These are phyloP conservation scores for Pantala flavescens DNA, from an alignment of 1,140 invertebrate genomes.

Conservation along the genomic window DNA sequence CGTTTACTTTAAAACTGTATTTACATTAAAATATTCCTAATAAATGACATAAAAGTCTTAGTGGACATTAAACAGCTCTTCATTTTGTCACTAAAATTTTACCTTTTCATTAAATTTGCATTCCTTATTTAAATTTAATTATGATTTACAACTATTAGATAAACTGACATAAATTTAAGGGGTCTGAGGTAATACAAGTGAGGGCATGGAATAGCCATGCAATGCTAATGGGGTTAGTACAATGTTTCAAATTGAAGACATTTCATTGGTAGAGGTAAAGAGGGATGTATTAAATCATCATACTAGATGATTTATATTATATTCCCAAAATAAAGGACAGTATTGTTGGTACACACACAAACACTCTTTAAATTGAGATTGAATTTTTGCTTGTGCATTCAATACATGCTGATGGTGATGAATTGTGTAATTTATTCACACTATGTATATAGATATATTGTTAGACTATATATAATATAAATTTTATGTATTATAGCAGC, in stretches of 20 bases:
- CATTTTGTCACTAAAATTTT: not conserved
- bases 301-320: not conserved
- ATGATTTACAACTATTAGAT: not conserved
- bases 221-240: not conserved
- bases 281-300: not conserved
- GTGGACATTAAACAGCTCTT: not conserved
- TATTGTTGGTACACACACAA: constrained; percentile 8
- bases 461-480: not conserved
- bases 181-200: not conserved
- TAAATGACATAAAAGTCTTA: not conserved
- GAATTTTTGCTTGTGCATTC: not conserved
- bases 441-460: not conserved
- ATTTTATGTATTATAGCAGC: not conserved
- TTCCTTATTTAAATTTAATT: not conserved
- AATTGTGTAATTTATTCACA: not conserved
- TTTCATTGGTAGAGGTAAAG: not conserved
- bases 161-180: not conserved
- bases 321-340: not conserved
- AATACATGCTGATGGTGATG: not conserved
- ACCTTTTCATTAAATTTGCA: not conserved
- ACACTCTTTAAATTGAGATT: not conserved
- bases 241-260: not conserved
- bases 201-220: not conserved
- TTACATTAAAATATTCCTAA: constrained; percentile 9
- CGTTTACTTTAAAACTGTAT: constrained; percentile 11